A percentile compares a stretch with the other conserved stretches of the same genome.
Conservation (phyloP, 2,888 invertebrate genomes). For the Cremastobaeus sp. region DNA sequence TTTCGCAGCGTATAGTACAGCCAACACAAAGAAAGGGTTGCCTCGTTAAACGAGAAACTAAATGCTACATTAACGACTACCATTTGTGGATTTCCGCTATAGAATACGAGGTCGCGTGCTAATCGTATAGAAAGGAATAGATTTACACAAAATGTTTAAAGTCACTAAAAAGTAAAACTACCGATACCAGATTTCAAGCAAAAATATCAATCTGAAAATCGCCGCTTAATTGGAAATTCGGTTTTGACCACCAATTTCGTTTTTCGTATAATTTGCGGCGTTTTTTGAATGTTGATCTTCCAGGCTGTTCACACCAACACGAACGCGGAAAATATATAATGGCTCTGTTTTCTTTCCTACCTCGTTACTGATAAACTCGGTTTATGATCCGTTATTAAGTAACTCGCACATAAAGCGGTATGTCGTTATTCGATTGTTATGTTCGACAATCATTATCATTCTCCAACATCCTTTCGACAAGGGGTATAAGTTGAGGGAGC, state of each 20-base stretch:
- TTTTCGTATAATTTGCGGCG: no score
- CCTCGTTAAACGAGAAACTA: slow-evolving; percentile 61
- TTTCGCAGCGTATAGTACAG: slow-evolving; percentile 51
- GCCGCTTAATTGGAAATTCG: no score
- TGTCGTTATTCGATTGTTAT: slow-evolving; percentile 59
- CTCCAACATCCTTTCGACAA: slow-evolving; percentile 30
- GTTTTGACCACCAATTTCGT: no score
- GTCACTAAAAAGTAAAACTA: no score
- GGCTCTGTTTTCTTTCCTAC: slow-evolving; percentile 35
- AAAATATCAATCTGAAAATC: no score
- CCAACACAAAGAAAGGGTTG: slow-evolving; percentile 55
- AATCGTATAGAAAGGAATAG: slow-evolving; percentile 41
- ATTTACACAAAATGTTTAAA: slow-evolving; percentile 13
- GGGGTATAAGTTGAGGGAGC: slow-evolving; percentile 39
- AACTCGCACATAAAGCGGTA: slow-evolving; percentile 45
- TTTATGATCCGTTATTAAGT: slow-evolving; percentile 56
- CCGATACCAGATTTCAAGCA: no score
- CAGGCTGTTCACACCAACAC: slow-evolving; percentile 20
- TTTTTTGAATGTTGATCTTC: no score
- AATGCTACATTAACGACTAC: slow-evolving; percentile 60
- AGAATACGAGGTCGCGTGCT: slow-evolving; percentile 56
- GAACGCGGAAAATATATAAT: slow-evolving; percentile 13
- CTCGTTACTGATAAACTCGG: slow-evolving; percentile 42
- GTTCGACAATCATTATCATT: slow-evolving; percentile 59
- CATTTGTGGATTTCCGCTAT: slow-evolving; percentile 61